Evolutionary conservation across 2,797 vertebrate genomes (phyloP).

Genomic region (Melanitta fusca): DNA sequence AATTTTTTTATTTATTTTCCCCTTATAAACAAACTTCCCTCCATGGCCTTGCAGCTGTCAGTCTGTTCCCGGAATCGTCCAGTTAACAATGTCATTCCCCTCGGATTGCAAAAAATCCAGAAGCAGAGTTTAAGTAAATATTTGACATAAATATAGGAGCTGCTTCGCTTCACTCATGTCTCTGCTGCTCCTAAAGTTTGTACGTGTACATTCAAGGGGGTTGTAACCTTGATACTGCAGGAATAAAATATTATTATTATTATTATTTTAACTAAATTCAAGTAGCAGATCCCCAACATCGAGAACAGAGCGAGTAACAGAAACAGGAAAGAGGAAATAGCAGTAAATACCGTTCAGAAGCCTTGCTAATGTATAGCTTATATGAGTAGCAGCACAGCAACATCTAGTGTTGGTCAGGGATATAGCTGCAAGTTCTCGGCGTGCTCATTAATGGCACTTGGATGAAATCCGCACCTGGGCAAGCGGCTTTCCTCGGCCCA

Average conservation of each 20-base stretch:
- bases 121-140: slow-evolving; percentile 81
- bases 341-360: not conserved
- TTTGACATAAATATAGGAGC: slow-evolving; percentile 70
- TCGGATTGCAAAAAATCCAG: slow-evolving; percentile 68
- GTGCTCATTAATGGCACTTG: not conserved
- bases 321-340: slow-evolving; percentile 44
- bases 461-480: not conserved
- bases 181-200: not conserved
- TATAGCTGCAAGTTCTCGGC: slow-evolving; percentile 38
- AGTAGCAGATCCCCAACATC: not conserved
- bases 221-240: not conserved
- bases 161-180: slow-evolving; percentile 9
- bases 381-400: slow-evolving; percentile 76
- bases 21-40: slow-evolving; percentile 75
- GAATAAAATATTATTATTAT: not conserved
- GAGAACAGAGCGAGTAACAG: not conserved
- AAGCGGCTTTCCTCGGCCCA: not conserved
- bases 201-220: rapidly evolving
- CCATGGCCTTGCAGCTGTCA: slow-evolving; percentile 70
- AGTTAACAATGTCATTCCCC: slow-evolving; percentile 75
- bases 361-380: slow-evolving; percentile 24
- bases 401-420: slow-evolving; percentile 77
- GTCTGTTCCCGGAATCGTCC: slow-evolving; percentile 70
- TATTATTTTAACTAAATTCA: not conserved
- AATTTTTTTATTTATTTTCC: not conserved